Evolutionary conservation across 2,113 vertebrate genomes (phyloP).

Genomic region (Phyllopteryx taeniolatus): DNA sequence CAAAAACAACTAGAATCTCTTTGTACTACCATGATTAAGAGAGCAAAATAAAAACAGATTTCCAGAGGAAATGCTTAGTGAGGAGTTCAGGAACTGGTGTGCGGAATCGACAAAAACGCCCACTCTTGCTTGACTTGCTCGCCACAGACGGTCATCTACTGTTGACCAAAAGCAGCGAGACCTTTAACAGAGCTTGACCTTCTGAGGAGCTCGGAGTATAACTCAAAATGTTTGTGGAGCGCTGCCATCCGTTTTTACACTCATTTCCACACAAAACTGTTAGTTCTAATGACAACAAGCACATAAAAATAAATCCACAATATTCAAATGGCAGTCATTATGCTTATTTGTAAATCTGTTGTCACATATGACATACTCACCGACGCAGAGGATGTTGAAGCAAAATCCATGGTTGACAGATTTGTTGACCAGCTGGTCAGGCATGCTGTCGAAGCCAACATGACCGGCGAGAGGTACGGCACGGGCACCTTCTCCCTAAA

Average conservation of each 20-base stretch:
- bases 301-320: neutral
- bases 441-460: slow-evolving; percentile 99
- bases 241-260: neutral
- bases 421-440: slow-evolving; percentile 99
- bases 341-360: slow-evolving; percentile 9
- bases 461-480: slow-evolving; percentile 90
- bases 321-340: neutral
- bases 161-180: neutral
- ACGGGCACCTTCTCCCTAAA: slow-evolving; percentile 90
- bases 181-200: neutral
- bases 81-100: neutral
- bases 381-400: slow-evolving; percentile 99
- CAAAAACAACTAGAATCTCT: neutral
- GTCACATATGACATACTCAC: slow-evolving; percentile 77
- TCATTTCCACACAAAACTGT: neutral
- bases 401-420: slow-evolving; percentile 96
- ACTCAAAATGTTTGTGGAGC: neutral
- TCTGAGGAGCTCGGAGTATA: neutral
- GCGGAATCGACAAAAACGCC: neutral
- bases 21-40: neutral
- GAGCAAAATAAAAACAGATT: neutral
- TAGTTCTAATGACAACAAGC: neutral
- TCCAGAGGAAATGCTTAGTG: neutral
- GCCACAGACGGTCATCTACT: neutral
- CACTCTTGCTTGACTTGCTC: slow-evolving; percentile 1